Conservation (phyloP, 2,797 vertebrate genomes). For the Pampus argenteus region DNA sequence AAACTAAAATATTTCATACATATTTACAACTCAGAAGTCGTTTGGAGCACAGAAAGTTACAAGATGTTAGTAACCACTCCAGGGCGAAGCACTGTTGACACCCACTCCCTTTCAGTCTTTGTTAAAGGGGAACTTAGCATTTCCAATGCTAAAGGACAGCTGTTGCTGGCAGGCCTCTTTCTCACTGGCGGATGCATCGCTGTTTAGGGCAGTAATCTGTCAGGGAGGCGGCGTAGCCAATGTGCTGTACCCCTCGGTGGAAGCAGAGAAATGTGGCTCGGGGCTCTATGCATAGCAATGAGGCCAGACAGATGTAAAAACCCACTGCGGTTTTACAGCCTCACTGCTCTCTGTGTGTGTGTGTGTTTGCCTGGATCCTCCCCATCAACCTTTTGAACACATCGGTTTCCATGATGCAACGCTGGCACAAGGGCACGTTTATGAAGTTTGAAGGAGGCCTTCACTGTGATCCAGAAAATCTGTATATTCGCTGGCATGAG, state of each 20-base stretch:
- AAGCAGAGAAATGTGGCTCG: slow-evolving; percentile 64
- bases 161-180: slow-evolving; percentile 81
- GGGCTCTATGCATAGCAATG: slow-evolving; percentile 82
- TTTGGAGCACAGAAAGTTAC: slow-evolving; percentile 71
- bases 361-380: slow-evolving; percentile 56
- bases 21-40: slow-evolving; percentile 55
- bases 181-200: slow-evolving; percentile 49
- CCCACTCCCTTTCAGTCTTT: slow-evolving; percentile 75
- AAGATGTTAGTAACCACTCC: slow-evolving; percentile 73
- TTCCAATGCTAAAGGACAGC: slow-evolving; percentile 83
- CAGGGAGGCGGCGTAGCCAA: slow-evolving; percentile 62
- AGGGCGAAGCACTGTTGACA: slow-evolving; percentile 70
- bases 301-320: slow-evolving; percentile 85
- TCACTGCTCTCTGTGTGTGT: slow-evolving; percentile 34
- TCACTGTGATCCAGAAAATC: slow-evolving; percentile 28
- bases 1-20: slow-evolving; percentile 29
- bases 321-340: slow-evolving; percentile 69
- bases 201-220: slow-evolving; percentile 74
- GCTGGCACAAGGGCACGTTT: slow-evolving; percentile 55
- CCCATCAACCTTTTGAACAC: slow-evolving; percentile 48
- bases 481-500: slow-evolving; percentile 2
- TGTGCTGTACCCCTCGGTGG: slow-evolving; percentile 64
- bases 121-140: slow-evolving; percentile 79
- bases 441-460: slow-evolving; percentile 48
- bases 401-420: slow-evolving; percentile 67